Base-by-base conservation (phyloP, 2,797 vertebrate genomes). In the Craterocephalus amniculus region DNA sequence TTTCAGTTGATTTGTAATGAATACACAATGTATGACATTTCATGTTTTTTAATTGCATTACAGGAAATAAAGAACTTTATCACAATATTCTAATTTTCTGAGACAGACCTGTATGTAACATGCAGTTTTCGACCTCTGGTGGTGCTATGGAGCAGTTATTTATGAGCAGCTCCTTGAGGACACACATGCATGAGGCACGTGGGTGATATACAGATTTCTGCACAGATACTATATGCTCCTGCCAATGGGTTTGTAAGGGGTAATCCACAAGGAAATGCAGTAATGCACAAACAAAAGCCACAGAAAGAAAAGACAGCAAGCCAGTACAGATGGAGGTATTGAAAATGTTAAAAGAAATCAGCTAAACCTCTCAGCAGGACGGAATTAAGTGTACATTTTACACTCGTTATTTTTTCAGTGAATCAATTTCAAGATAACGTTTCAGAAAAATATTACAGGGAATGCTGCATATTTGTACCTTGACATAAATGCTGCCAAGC, bases 41-140 rank as follows among this genome's bases (percentile, higher is more conserved):
- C n/a, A n/a, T n/a, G n/a, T n/a, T n/a, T n/a, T n/a, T n/a, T n/a
- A n/a, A n/a, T n/a, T n/a, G n/a, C n/a, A n/a, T n/a, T n/a, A n/a
- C n/a, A n/a, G n/a, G n/a, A n/a, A n/a, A n/a, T n/a, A n/a, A n/a
- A n/a, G n/a, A n/a, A n/a, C n/a, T n/a, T n/a, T n/a, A n/a, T n/a
- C n/a, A n/a, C n/a, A n/a, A n/a, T n/a, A n/a, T n/a, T n/a, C n/a
- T n/a, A n/a, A n/a, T n/a, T n/a, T n/a, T n/a, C n/a, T n/a, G n/a
- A n/a, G n/a, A n/a, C n/a, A n/a, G 63, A 48, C 24, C 63, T 58
- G 62, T 56, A 45, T 56, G 49, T 56, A 40, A 4, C 31, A 45
- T 51, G 58, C 38, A 14, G 10, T 34, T 73, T 56, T 59, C 69
- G 66, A 65, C 38, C 45, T 73, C 62, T 20, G 35, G 31, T 38